Conservation (phyloP, 2,113 vertebrate genomes). For the Sinocyclocheilus anshuiensis region DNA sequence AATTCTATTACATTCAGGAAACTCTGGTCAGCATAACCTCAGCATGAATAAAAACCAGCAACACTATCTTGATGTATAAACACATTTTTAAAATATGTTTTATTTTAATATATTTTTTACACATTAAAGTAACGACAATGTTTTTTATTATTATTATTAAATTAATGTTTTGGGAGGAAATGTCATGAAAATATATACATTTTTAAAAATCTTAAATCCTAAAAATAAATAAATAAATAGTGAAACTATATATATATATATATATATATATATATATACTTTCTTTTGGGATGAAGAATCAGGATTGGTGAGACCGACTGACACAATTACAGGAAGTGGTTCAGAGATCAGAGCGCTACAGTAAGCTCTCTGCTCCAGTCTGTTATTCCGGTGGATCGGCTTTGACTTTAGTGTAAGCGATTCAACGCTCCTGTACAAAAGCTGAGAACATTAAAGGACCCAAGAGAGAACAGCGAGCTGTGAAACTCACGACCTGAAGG, state of each 20-base stretch:
- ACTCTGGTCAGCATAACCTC: too few species aligned
- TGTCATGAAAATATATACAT: too few species aligned
- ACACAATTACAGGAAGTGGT: background rate
- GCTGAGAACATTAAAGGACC: background rate
- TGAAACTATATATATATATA: background rate
- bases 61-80: too few species aligned
- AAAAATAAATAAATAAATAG: background rate
- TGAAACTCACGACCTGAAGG: background rate
- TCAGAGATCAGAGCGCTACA: background rate
- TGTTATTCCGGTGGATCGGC: background rate
- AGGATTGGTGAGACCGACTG: background rate
- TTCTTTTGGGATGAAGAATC: too few species aligned
- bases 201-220: background rate
- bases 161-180: background rate
- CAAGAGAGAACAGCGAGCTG: constrained; percentile 16
- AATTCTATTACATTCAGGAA: background rate
- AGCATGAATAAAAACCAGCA: too few species aligned
- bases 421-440: background rate
- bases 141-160: too few species aligned
- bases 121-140: too few species aligned
- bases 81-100: too few species aligned
- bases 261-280: background rate
- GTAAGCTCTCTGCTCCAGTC: background rate
- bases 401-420: background rate
- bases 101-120: too few species aligned